These are phyloP conservation scores for Lutjanus argentimaculatus DNA, from an alignment of 2,797 vertebrate species.

Conservation along the genomic window DNA sequence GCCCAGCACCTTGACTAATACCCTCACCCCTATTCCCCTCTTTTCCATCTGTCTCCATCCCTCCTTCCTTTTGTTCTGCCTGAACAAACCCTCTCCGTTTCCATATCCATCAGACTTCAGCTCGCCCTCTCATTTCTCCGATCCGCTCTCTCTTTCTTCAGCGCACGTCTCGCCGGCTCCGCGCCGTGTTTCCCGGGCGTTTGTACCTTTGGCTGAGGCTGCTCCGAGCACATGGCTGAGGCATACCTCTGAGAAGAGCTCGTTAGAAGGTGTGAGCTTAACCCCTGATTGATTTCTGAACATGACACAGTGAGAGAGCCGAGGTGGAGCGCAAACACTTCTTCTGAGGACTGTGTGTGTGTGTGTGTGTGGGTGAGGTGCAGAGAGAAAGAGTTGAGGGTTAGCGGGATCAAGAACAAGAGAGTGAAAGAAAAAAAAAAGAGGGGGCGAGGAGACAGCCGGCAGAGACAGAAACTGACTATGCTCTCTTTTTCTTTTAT, in stretches of 20 bases:
- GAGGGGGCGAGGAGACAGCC: conserved; percentile 20
- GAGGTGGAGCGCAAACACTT: conserved; percentile 62
- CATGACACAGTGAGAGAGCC: conserved; percentile 64
- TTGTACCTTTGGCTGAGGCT: conserved; percentile 63
- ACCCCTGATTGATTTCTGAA: conserved; percentile 83
- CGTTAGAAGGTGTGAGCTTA: conserved; percentile 82
- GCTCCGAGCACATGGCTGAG: conserved; percentile 66
- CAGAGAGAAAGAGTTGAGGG: conserved; percentile 43
- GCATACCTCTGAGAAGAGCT: conserved; percentile 75
- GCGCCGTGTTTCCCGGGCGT: conserved; percentile 38
- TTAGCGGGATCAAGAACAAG: conserved; percentile 70
- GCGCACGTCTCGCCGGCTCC: conserved; percentile 28
- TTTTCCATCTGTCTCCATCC: conserved; percentile 68
- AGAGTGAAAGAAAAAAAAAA: conserved; percentile 50
- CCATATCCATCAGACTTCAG: conserved; percentile 61
- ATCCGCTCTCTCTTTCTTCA: conserved; percentile 39
- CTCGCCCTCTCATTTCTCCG: conserved; percentile 49
- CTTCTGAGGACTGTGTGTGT: conserved; percentile 55
- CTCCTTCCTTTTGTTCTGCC: conserved; percentile 61
- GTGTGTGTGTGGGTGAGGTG: conserved; percentile 26
- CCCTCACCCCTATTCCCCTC: conserved; percentile 49
- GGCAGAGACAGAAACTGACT: conserved; percentile 61
- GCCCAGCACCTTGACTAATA: conserved; percentile 74
- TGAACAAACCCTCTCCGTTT: conserved; percentile 58
- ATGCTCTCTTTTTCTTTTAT: conserved; percentile 66